Evolutionary conservation across 2,113 vertebrate genomes (phyloP), one percentile per base, ranked within the genome.

Genomic region (Anarrhichthys ocellatus): DNA sequence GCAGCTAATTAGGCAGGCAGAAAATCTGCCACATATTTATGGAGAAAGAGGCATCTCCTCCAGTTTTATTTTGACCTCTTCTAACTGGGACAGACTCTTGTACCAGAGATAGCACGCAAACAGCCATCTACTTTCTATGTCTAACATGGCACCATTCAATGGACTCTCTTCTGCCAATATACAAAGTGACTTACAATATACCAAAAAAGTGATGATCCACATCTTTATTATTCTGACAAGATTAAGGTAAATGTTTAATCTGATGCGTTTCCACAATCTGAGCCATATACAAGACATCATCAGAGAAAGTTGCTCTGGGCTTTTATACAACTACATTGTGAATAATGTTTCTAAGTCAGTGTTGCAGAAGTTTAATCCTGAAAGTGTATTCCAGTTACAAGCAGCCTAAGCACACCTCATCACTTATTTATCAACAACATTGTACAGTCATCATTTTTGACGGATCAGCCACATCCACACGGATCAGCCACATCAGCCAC

Each of bases 21-120:
- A 34, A 63, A n/a, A 29, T 5, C 9, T 40, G n/a, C 15, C 48
- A 27, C 18, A 77, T 78, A 63, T 63, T 79, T 38, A 78, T 50
- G 20, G 18, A 40, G 64, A 61, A 44, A 56, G n/a, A 32, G 20
- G 27, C 14, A 0, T 20, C 48, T 65, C 66, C 27, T 36, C 20
- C 34, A 42, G 18, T 76, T 81, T 82, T 75, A 42, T 67, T 72
- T 69, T 36, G 63, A 36, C 5, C 58, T 75, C 42, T 71, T 71
- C 70, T 52, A 76, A 59, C 24, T 66, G 48, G 84, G 72, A 79
- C 82, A 81, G 65, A 54, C 14, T 59, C 18, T 59, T 29, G 7
- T 71, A n/a, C 17, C 29, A 48, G 29, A 65, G 7, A 42, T 9
- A 11, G 9, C 34, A 44, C 27, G 54, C 68, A 78, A 88, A 81